These are phyloP conservation scores for Chouioia cunea DNA, from an alignment of 2,888 invertebrate species.

Conservation along the genomic window DNA sequence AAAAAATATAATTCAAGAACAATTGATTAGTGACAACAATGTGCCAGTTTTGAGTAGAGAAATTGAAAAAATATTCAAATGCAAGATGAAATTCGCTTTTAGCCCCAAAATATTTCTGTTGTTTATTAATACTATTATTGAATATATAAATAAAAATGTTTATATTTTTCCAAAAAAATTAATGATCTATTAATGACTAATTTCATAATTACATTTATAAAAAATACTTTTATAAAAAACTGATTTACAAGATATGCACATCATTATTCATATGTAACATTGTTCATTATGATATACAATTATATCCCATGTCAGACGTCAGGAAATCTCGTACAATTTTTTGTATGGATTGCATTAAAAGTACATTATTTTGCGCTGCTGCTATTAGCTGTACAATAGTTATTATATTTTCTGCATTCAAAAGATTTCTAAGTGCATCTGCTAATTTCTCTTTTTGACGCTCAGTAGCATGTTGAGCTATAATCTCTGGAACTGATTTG, in stretches of 20 bases:
- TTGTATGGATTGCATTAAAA: conserved; percentile 26
- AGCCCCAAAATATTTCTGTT: neutral
- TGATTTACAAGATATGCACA: neutral
- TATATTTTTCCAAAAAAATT: conserved; percentile 20
- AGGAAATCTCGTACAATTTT: conserved; percentile 41
- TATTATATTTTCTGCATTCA: conserved; percentile 45
- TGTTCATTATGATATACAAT: conserved; percentile 1
- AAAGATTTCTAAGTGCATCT: conserved; percentile 34
- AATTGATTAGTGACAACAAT: neutral
- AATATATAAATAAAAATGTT: conserved; percentile 12
- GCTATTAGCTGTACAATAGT: conserved; percentile 38
- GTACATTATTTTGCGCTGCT: conserved; percentile 25
- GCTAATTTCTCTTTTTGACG: conserved; percentile 46
- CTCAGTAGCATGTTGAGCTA: conserved; percentile 38
- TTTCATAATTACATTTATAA: neutral
- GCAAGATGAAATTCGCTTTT: neutral
- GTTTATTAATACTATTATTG: conserved; percentile 1
- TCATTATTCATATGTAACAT: neutral
- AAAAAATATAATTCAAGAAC: neutral
- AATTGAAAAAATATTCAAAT: neutral
- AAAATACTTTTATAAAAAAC: neutral
- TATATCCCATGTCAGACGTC: conserved; percentile 40
- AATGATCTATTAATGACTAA: neutral
- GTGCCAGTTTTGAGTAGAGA: neutral
- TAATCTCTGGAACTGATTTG: conserved; percentile 49